These are phyloP conservation scores for Sepioteuthis lessoniana DNA, from an alignment of 2,888 invertebrate genomes.

Conservation along the genomic window DNA sequence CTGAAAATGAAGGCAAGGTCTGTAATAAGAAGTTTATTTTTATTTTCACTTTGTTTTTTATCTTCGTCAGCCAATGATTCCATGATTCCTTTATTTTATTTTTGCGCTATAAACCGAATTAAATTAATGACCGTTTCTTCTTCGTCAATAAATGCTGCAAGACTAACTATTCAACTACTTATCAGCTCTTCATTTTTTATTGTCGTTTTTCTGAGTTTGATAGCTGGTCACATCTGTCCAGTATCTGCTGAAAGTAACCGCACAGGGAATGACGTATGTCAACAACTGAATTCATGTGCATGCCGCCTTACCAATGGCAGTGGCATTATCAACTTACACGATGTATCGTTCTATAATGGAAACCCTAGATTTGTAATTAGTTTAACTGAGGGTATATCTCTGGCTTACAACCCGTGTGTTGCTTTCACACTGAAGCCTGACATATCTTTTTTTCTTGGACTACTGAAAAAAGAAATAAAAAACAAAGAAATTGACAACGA, in stretches of 20 bases:
- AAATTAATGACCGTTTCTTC: neutral
- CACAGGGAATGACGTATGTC: neutral
- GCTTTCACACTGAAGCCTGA: neutral
- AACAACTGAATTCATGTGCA: neutral
- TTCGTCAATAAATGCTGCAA: neutral
- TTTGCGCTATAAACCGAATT: neutral
- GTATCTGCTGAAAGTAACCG: neutral
- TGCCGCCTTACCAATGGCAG: neutral
- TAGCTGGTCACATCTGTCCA: neutral
- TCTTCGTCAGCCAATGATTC: too few species aligned
- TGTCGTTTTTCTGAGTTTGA: neutral
- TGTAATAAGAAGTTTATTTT: neutral
- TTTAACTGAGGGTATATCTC: neutral
- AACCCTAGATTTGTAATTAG: slow-evolving; percentile 34
- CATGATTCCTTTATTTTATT: neutral
- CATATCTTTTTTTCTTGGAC: neutral
- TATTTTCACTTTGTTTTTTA: slow-evolving; percentile 2
- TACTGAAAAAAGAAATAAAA: neutral
- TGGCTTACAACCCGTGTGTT: neutral
- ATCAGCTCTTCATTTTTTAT: neutral
- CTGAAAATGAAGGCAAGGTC: neutral
- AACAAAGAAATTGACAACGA: neutral
- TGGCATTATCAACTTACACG: neutral
- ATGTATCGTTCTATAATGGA: neutral
- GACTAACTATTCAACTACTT: neutral